A percentile compares a stretch with the other conserved stretches of the same genome.
Evolutionary conservation across 2,113 vertebrate species (phyloP).

Genomic region (Zonotrichia leucophrys): DNA sequence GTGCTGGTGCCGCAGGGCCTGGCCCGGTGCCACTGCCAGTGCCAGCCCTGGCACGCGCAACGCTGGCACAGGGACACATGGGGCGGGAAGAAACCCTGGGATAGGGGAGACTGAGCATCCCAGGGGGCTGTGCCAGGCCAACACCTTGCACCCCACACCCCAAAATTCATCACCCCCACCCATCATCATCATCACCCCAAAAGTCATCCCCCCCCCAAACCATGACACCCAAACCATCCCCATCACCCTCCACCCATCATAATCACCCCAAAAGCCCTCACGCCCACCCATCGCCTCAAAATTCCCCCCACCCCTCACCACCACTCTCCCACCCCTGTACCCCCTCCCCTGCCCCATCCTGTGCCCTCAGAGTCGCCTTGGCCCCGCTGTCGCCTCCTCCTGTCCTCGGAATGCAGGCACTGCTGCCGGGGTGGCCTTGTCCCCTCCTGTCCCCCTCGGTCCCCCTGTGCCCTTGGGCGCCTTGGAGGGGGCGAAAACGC

Average conservation of each 20-base stretch:
- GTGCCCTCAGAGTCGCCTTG: too few relatives aligned
- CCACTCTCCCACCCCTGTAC: too few relatives aligned
- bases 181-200: neutral
- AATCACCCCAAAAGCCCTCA: neutral
- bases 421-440: neutral
- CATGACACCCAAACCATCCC: neutral
- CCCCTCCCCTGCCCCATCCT: neutral
- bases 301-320: too few relatives aligned
- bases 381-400: neutral
- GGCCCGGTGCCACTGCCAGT: neutral
- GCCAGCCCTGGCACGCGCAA: neutral
- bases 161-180: neutral
- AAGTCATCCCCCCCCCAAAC: neutral
- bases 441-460: neutral
- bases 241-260: too few relatives aligned
- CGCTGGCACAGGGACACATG: neutral
- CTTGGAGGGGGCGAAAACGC: neutral
- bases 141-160: neutral
- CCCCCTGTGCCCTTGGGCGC: neutral
- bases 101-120: neutral
- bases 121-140: neutral
- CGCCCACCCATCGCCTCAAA: neutral
- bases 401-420: neutral
- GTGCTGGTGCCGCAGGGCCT: neutral
- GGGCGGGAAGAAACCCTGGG: neutral